Evolutionary conservation across 2,888 invertebrate genomes (phyloP), one percentile per base, ranked within the genome.

Genomic region (Rhagium mordax): DNA sequence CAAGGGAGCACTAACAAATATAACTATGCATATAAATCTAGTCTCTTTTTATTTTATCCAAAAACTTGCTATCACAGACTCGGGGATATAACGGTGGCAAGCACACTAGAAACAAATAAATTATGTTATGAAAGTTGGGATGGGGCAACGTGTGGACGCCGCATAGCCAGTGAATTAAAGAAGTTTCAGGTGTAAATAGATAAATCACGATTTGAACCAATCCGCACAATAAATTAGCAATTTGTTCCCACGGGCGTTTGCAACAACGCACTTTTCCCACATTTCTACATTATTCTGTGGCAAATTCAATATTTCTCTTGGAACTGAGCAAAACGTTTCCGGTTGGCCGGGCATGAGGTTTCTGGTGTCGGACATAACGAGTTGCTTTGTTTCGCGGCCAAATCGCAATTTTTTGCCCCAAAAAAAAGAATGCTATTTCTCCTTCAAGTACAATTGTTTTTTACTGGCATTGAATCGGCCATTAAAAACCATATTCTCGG

Each of bases 21-120:
- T 74, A 71, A 75, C 71, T 68, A 62, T 51, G 33, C 59, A 68
- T 33, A 72, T 65, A 71, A 71, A 72, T 62, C 60, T 70, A 67
- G 66, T 47, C 16, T 53, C n/a, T n/a, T n/a, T n/a, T n/a, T n/a
- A n/a, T 21, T 53, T 65, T 53, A 20, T 70, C 16, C 41, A 62
- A 48, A 48, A 69, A 65, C 64, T 61, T 70, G 59, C 72, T 81
- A 79, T 81, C 81, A 79, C 79, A 81, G 79, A 74, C 71, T 74
- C 68, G 71, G 71, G 72, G 72, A 72, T 70, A 59, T 70, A 18
- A 60, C 71, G 68, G 67, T 57, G 33, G 61, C 51, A 70, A 72
- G 33, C 47, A 60, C 74, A 66, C 73, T 70, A 75, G 74, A 78
- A 16, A 48, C n/a, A 73, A 75, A 75, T 68, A 70, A 61, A 61